A percentile compares a stretch with the other conserved stretches of the same genome.
Conservation (phyloP, 1,140 invertebrate genomes). For the Anoplolepis gracilipes region DNA sequence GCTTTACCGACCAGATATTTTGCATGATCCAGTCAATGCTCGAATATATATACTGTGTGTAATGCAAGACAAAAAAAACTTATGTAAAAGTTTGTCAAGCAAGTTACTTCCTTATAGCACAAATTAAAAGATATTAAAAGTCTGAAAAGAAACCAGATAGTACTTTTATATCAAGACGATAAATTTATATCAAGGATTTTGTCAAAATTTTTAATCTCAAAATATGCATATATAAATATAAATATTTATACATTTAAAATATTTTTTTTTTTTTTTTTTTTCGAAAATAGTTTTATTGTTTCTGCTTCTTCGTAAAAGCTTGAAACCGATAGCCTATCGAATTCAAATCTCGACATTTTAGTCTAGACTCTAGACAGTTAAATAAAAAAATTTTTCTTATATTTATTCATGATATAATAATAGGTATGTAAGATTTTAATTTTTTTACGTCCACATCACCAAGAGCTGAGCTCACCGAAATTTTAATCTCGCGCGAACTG, state of each 20-base stretch:
- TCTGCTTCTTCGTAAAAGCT: not conserved
- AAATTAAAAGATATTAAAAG: not conserved
- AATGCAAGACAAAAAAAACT: not conserved
- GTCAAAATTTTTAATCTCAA: too few relatives aligned
- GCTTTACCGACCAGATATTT: not conserved
- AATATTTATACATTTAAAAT: not conserved
- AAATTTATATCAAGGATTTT: not conserved
- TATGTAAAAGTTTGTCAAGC: constrained; percentile 19
- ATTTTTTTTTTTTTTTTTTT: not conserved
- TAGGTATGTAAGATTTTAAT: not conserved
- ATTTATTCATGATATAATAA: constrained; percentile 6
- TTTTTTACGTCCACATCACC: not conserved
- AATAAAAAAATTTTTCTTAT: not conserved
- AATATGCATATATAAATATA: not conserved
- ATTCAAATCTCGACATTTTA: not conserved
- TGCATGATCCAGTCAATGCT: not conserved
- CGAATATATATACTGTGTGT: too few relatives aligned
- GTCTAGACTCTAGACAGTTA: too few relatives aligned
- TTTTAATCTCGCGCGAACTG: constrained; percentile 51
- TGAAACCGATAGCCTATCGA: not conserved
- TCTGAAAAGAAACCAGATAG: constrained; percentile 1
- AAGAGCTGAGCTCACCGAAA: constrained; percentile 15
- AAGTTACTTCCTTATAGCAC: not conserved
- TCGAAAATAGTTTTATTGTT: too few relatives aligned
- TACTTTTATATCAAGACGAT: too few relatives aligned